Conservation (phyloP, 23 tunicate species). For the Trididemnum nubilum region DNA sequence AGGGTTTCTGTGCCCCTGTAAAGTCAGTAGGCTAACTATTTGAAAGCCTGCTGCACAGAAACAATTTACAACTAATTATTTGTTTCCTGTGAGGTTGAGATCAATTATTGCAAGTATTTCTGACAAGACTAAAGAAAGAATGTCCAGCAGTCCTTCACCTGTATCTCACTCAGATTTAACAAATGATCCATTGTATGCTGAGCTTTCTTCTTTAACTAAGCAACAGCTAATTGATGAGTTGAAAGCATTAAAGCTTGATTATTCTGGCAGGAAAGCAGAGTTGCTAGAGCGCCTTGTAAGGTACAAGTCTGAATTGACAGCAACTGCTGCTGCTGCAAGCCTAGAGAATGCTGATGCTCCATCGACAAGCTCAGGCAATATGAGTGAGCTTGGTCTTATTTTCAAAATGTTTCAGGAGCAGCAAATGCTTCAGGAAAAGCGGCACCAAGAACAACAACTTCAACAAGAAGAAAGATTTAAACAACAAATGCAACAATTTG, state of each 20-base stretch:
- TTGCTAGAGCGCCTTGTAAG: neutral
- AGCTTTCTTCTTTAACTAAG: neutral
- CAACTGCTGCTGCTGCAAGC: neutral
- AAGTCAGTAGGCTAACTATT: neutral
- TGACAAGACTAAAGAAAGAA: too few relatives aligned
- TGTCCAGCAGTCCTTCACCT: neutral
- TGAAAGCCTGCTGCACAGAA: neutral
- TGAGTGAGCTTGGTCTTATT: neutral
- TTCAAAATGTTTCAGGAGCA: neutral
- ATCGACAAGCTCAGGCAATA: neutral
- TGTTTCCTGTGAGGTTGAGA: neutral
- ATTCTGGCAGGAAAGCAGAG: neutral
- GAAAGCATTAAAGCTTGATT: neutral
- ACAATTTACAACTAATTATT: neutral
- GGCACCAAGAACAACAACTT: neutral
- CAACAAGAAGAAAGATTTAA: neutral
- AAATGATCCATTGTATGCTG: neutral
- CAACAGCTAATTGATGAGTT: neutral
- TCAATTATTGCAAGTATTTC: too few relatives aligned
- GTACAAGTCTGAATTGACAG: neutral
- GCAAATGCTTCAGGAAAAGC: neutral
- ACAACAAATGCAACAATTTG: neutral
- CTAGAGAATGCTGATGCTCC: too few relatives aligned
- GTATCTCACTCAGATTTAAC: neutral
- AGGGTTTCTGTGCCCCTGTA: neutral